These are phyloP conservation scores for Caenorhabditis briggsae DNA, from an alignment of 1,140 invertebrate genomes.

Conservation along the genomic window DNA sequence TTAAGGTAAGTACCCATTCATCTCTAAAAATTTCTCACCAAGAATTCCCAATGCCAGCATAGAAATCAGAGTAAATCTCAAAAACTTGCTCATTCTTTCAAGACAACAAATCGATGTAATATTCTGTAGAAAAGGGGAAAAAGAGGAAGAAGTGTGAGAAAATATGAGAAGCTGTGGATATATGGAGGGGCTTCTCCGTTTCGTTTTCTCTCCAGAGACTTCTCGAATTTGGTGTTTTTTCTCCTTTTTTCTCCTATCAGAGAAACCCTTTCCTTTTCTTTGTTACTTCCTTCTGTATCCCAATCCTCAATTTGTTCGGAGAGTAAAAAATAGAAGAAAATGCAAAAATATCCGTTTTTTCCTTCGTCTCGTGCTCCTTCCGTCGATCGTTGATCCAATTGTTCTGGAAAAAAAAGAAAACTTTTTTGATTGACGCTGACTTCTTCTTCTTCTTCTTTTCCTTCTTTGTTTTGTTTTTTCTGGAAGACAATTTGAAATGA, in stretches of 20 bases:
- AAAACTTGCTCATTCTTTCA: background rate
- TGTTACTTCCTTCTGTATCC: background rate
- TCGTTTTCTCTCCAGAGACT: slow-evolving; percentile 36
- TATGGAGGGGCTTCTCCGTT: background rate
- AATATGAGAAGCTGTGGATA: slow-evolving; percentile 27
- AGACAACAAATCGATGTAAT: background rate
- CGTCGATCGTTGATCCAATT: background rate
- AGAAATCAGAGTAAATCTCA: background rate
- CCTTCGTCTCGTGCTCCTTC: too few species aligned
- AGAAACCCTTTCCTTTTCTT: background rate
- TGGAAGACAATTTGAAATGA: background rate
- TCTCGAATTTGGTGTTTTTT: slow-evolving; percentile 47
- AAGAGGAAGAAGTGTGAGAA: background rate
- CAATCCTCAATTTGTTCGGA: background rate
- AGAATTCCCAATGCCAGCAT: background rate
- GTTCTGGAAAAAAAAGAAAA: background rate
- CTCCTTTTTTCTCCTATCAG: background rate
- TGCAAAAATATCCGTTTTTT: slow-evolving; percentile 37
- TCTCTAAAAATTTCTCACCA: background rate
- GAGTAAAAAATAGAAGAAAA: background rate
- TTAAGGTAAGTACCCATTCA: too few species aligned
- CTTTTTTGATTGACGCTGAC: slow-evolving; percentile 37
- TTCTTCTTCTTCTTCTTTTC: background rate
- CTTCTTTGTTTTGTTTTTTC: background rate
- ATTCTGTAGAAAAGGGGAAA: background rate